These are phyloP conservation scores for Drosophila anomelani DNA, from an alignment of 2,888 invertebrate genomes.

Conservation along the genomic window DNA sequence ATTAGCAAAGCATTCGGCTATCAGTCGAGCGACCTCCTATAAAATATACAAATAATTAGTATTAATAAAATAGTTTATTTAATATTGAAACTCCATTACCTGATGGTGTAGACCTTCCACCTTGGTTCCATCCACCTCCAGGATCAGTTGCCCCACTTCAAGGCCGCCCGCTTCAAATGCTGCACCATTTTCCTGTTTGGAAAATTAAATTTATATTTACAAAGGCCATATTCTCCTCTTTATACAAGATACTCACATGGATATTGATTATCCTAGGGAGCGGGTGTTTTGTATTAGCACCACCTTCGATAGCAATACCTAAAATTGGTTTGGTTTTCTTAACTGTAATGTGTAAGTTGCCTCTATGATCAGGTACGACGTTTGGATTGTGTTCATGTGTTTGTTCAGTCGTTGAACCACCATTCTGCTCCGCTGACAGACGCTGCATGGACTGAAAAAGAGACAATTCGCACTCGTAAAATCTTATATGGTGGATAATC, in stretches of 20 bases:
- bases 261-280: slow-evolving; percentile 98
- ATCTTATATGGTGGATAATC: background rate
- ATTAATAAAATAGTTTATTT: background rate
- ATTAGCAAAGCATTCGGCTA: slow-evolving; percentile 97
- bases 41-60: no score
- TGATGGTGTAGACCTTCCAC: slow-evolving; percentile 93
- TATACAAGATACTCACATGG: slow-evolving; percentile 89
- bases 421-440: slow-evolving; percentile 87
- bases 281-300: slow-evolving; percentile 97
- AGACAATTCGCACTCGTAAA: slow-evolving; percentile 13
- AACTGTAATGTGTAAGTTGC: slow-evolving; percentile 94
- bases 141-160: slow-evolving; percentile 96
- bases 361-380: slow-evolving; percentile 93
- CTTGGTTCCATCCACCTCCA: slow-evolving; percentile 94
- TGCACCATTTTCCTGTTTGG: slow-evolving; percentile 94
- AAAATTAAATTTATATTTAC: background rate
- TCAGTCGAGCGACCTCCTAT: slow-evolving; percentile 93
- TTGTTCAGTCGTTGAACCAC: slow-evolving; percentile 86
- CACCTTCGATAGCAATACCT: slow-evolving; percentile 98
- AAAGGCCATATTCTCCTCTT: rapidly evolving
- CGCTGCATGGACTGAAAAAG: slow-evolving; percentile 90
- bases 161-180: slow-evolving; percentile 96
- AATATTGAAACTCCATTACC: slow-evolving; percentile 56
- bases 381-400: slow-evolving; percentile 86
- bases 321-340: slow-evolving; percentile 97